Evolutionary conservation across 2,797 vertebrate genomes (phyloP), one percentile per base, ranked within the genome.

Genomic region (Rhinella marina): DNA sequence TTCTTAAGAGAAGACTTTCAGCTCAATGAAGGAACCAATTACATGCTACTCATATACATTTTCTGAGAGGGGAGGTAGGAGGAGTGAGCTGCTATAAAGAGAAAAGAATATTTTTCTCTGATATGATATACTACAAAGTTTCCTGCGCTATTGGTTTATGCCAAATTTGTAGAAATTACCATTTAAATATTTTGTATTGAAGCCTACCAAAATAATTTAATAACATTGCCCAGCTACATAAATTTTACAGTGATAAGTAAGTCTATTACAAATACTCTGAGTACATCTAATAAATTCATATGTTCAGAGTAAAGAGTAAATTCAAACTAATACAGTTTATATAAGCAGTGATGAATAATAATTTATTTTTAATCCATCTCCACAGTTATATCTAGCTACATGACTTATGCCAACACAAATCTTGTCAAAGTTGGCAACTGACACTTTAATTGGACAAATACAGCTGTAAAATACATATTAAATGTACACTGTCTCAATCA

Each of bases 351-450:
- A 96, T 97, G 97, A 96, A 93, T 95, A 97, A 98, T 97, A 97
- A 98, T 97, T 98, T 98, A 98, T 95, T 97, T 97, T 93, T 96
- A 94, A 95, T 94, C 95, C 94, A 95, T 96, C 93, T 95, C 95
- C 96, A 99, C 97, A 97, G 95, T 96, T 95, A 96, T 94, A 96
- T 88, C 94, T 96, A 96, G 94, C 96, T 98, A 98, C 95, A 96
- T 95, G 94, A 95, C 95, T 93, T 95, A 94, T 95, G 94, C 94
- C 94, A 96, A 95, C 96, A 98, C 94, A 93, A 93, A 95, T 95
- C 95, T 97, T 96, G 95, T 89, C 90, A 95, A 95, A 95, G 95
- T 93, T 94, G 93, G 94, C 94, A 95, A 96, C 94, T 92, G 95
- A 98, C 95, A 97, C 92, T 94, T 92, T 92, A 98, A 95, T 91